Percentiles rank a stretch among this genome's conserved stretches.
phyloP scores from a whole-genome alignment of 2,113 vertebrate species.

The Prionailurus viverrinus region DNA sequence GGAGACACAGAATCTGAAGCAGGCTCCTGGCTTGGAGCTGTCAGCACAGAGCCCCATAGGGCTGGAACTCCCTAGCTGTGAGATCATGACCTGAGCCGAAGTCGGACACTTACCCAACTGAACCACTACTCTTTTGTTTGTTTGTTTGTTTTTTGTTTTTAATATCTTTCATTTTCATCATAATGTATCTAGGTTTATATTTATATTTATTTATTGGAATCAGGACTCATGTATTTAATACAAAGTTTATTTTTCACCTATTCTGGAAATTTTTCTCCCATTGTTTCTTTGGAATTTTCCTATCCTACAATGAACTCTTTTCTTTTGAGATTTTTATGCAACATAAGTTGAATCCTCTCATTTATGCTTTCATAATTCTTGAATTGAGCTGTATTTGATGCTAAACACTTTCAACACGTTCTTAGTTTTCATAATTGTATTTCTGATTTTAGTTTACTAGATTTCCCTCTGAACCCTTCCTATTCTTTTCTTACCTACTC shows the following conservation, averaged over 20 bases:
- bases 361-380: not conserved
- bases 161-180: not conserved
- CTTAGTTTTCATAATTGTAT: not conserved
- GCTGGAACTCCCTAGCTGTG: too few species aligned
- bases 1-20: too few species aligned
- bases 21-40: too few species aligned
- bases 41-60: too few species aligned
- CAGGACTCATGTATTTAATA: not conserved
- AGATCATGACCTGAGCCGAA: too few species aligned
- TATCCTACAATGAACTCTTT: not conserved
- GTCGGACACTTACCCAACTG: too few species aligned
- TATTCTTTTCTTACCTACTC: not conserved
- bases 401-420: not conserved
- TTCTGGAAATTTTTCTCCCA: not conserved
- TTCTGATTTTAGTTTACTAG: not conserved
- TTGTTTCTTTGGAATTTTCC: constrained; percentile 2
- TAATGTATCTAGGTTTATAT: not conserved
- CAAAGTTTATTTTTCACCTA: not conserved
- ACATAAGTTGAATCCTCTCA: not conserved
- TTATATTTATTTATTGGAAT: not conserved
- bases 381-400: not conserved
- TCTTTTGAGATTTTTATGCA: not conserved
- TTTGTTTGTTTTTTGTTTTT: not conserved
- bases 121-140: not conserved
- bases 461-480: not conserved